Base-by-base conservation (phyloP, 2,888 invertebrate species). In the Chesias legatella region DNA sequence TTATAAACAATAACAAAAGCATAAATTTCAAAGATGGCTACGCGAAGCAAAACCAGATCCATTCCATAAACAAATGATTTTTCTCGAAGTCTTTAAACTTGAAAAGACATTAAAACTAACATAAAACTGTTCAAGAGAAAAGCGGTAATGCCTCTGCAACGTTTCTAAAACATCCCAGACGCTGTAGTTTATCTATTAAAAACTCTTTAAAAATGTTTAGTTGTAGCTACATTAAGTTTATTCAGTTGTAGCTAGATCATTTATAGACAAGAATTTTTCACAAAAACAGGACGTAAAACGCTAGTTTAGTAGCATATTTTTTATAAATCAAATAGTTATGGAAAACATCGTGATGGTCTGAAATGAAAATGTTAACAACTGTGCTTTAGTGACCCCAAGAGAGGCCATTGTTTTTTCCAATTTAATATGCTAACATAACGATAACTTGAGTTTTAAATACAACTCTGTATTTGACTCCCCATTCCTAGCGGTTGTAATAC, bases 211-310 rank as follows among this genome's bases (percentile, higher is more conserved):
- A 50, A 10, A 28, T 51, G 49, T 39, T 48, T 43, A 53, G 35
- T 49, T 39, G 52, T 50, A n/a, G n/a, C n/a, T n/a, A 47, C 52
- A 47, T 56, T 48, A 55, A 48, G 51, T 49, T 56, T 55, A 58
- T 50, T 56, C 44, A 42, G 53, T 66, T 67, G 48, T 51, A 47
- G 47, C 51, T 47, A 29, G 33, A 69, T 63, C 68, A 64, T 65
- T 59, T 62, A 68, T 65, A 63, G 63, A 17, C 13, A 3, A 17
- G 2, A 17, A 17, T 2, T 17, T 17, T 17, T 2, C 2, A 17
- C 5, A 17, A 2, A 3, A 17, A 2, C 13, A 17, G 5, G 13
- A 17, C 13, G 2, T 17, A 17, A 17, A 17, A 17, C 13, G 2
- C 2, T 3, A 17, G 3, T 3, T 17, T 5, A 17, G 13, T 17